These are phyloP conservation scores for Melanophora roralis DNA, from an alignment of 2,888 invertebrate genomes.

Conservation along the genomic window DNA sequence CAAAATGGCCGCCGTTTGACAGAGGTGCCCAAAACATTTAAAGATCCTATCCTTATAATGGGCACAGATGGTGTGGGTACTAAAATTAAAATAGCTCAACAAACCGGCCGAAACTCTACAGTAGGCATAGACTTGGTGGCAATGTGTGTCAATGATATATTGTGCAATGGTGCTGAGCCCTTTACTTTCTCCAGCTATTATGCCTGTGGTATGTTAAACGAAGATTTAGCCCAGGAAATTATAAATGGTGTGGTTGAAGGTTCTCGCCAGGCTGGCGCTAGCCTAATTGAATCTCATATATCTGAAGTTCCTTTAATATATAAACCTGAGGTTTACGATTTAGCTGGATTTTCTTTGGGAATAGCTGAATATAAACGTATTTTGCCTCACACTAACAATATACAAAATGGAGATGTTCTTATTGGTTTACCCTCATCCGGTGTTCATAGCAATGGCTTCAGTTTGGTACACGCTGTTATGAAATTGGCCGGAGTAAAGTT, in stretches of 20 bases:
- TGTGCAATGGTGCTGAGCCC: slow-evolving; percentile 97
- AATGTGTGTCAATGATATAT: slow-evolving; percentile 98
- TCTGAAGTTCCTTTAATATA: slow-evolving; percentile 98
- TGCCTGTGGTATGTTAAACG: slow-evolving; percentile 90
- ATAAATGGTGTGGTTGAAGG: slow-evolving; percentile 86
- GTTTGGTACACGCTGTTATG: slow-evolving; percentile 91
- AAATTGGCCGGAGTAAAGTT: slow-evolving; percentile 83
- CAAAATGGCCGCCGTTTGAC: slow-evolving; percentile 73
- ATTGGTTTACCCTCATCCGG: slow-evolving; percentile 95
- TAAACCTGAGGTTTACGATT: slow-evolving; percentile 89
- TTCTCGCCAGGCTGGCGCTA: slow-evolving; percentile 88
- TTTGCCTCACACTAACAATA: slow-evolving; percentile 84
- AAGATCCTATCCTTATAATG: slow-evolving; percentile 92
- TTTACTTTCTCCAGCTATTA: slow-evolving; percentile 97
- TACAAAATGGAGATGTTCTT: slow-evolving; percentile 87
- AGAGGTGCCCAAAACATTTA: slow-evolving; percentile 74
- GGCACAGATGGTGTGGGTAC: slow-evolving; percentile 99
- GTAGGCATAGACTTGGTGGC: slow-evolving; percentile 98
- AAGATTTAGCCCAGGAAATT: slow-evolving; percentile 80
- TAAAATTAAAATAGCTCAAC: slow-evolving; percentile 94
- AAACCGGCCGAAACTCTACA: slow-evolving; percentile 84
- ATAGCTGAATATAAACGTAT: slow-evolving; percentile 88
- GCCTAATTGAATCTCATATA: slow-evolving; percentile 94
- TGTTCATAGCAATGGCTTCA: slow-evolving; percentile 97
- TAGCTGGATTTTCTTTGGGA: slow-evolving; percentile 97